Evolutionary conservation across 2,888 invertebrate species (phyloP).

Genomic region (Invenusta paracnida): DNA sequence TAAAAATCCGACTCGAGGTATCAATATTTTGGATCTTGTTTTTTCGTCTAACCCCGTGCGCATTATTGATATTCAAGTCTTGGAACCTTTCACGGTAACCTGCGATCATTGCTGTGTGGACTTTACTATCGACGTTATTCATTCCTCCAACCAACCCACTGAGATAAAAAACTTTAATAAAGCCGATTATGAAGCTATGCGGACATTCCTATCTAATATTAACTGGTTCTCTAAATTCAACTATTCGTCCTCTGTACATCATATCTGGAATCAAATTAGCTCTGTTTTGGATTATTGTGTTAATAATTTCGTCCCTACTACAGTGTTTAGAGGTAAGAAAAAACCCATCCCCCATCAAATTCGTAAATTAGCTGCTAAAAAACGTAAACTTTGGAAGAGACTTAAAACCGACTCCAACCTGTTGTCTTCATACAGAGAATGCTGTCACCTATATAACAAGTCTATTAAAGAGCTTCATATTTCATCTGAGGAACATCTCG

Average conservation of each 20-base stretch:
- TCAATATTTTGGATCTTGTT: slow-evolving; percentile 16
- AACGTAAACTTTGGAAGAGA: slow-evolving; percentile 23
- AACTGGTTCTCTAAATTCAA: slow-evolving; percentile 30
- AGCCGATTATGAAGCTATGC: slow-evolving; percentile 25
- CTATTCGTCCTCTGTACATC: slow-evolving; percentile 23
- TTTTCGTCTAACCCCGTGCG: background rate
- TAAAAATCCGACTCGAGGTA: background rate
- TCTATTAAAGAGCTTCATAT: slow-evolving; percentile 29
- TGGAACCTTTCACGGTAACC: background rate
- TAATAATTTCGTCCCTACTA: slow-evolving; percentile 26
- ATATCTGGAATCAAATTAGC: slow-evolving; percentile 26
- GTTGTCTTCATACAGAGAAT: slow-evolving; percentile 20
- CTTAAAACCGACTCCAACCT: slow-evolving; percentile 11
- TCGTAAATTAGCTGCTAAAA: slow-evolving; percentile 15
- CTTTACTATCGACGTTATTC: slow-evolving; percentile 16
- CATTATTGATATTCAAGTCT: background rate
- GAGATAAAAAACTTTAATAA: background rate
- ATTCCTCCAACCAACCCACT: background rate
- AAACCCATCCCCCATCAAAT: slow-evolving; percentile 23
- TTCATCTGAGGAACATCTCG: slow-evolving; percentile 15
- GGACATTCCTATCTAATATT: slow-evolving; percentile 17
- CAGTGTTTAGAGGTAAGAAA: slow-evolving; percentile 26
- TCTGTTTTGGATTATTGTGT: slow-evolving; percentile 29
- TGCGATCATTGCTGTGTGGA: slow-evolving; percentile 28
- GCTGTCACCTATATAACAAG: slow-evolving; percentile 20